Percentiles rank a stretch among this genome's conserved stretches.
Conservation (phyloP, 2,113 vertebrate genomes). For the Cygnus atratus region DNA sequence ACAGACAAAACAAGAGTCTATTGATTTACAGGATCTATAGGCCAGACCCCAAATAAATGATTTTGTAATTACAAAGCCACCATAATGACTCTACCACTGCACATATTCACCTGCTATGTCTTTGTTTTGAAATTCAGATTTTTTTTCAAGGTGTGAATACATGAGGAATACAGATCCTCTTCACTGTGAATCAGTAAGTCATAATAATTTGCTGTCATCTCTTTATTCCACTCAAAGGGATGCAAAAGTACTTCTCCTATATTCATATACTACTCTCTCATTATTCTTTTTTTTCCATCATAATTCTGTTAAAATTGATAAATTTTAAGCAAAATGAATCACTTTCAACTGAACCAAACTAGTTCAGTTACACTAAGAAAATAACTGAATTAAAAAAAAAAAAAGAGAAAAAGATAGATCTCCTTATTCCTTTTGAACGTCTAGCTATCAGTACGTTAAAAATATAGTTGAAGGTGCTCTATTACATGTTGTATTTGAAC, state of each 20-base stretch:
- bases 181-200: neutral
- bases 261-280: neutral
- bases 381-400: neutral
- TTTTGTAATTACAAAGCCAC: rapidly evolving
- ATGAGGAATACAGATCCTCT: neutral
- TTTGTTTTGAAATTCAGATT: neutral
- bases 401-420: neutral
- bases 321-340: neutral
- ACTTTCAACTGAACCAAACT: neutral
- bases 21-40: neutral
- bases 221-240: neutral
- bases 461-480: neutral
- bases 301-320: neutral
- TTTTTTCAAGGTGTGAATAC: neutral
- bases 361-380: neutral
- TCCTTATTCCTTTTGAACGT: neutral
- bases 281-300: neutral
- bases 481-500: neutral
- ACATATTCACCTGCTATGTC: neutral
- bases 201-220: neutral
- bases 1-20: neutral
- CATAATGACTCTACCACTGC: neutral
- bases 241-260: neutral
- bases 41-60: neutral
- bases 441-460: neutral